Evolutionary conservation across 2,888 invertebrate genomes (phyloP).

Genomic region (Brenthis ino): DNA sequence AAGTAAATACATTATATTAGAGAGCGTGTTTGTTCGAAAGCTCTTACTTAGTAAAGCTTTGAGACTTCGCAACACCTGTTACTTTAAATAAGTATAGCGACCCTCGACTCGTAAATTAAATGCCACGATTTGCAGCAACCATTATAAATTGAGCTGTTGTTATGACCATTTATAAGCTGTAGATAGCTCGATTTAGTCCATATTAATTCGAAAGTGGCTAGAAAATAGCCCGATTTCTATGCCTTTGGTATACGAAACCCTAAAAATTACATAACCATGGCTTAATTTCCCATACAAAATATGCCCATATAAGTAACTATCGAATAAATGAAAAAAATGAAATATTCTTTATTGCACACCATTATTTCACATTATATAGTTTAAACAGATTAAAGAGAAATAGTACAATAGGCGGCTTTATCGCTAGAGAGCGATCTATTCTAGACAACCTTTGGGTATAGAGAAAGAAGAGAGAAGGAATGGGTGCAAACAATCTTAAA

Average conservation of each 20-base stretch:
- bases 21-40: constrained; percentile 17
- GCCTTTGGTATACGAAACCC: no score
- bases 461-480: no score
- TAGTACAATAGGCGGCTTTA: no score
- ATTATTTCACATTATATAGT: no score
- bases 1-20: constrained; percentile 1
- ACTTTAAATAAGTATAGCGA: constrained; percentile 13
- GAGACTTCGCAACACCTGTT: constrained; percentile 17
- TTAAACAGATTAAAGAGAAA: no score
- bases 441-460: no score
- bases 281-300: constrained; percentile 4
- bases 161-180: background rate
- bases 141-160: background rate
- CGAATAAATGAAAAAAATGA: background rate
- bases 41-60: constrained; percentile 20
- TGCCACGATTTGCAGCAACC: background rate
- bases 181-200: no score
- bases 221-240: no score
- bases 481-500: no score
- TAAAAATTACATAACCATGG: constrained; percentile 10
- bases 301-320: constrained; percentile 8
- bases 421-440: no score
- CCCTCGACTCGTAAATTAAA: constrained; percentile 11
- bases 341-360: no score
- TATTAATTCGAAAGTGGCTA: no score